Conservation (phyloP, 2,888 invertebrate genomes). For the Caenorhabditis virilis region DNA sequence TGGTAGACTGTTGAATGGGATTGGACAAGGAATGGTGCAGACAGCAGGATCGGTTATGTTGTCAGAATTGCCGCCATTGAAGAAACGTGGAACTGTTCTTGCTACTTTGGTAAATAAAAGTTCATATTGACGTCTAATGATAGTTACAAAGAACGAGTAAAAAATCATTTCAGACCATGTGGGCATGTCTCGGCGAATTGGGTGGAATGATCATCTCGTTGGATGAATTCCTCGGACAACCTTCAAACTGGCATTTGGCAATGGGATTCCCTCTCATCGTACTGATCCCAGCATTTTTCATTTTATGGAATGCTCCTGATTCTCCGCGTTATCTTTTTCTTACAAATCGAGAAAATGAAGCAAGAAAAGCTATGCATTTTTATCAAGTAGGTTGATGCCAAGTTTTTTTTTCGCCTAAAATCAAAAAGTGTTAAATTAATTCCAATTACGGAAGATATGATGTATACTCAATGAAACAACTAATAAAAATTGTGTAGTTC, state of each 20-base stretch:
- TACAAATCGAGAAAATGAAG: conserved; percentile 44
- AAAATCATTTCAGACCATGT: conserved; percentile 55
- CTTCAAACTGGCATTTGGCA: conserved; percentile 52
- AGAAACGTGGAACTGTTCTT: conserved; percentile 53
- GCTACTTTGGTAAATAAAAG: conserved; percentile 50
- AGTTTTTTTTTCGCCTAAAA: background rate
- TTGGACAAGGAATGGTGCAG: conserved; percentile 62
- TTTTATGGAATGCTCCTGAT: conserved; percentile 53
- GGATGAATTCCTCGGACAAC: conserved; percentile 49
- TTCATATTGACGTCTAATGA: too few species aligned
- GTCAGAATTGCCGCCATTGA: conserved; percentile 56
- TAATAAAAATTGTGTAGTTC: too few species aligned
- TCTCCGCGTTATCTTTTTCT: conserved; percentile 59
- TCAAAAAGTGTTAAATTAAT: too few species aligned
- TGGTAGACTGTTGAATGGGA: conserved; percentile 61
- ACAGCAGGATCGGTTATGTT: conserved; percentile 63
- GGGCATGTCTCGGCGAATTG: conserved; percentile 64
- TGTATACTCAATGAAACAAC: too few species aligned
- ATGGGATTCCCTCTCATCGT: conserved; percentile 53
- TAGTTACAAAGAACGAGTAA: background rate
- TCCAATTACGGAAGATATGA: too few species aligned
- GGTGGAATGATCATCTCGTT: conserved; percentile 57
- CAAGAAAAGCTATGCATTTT: conserved; percentile 48
- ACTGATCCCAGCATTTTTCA: conserved; percentile 46
- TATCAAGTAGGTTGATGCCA: conserved; percentile 40